A percentile compares a stretch with the other conserved stretches of the same genome.
Evolutionary conservation across 2,797 vertebrate genomes (phyloP).

Genomic region (Varecia variegata): DNA sequence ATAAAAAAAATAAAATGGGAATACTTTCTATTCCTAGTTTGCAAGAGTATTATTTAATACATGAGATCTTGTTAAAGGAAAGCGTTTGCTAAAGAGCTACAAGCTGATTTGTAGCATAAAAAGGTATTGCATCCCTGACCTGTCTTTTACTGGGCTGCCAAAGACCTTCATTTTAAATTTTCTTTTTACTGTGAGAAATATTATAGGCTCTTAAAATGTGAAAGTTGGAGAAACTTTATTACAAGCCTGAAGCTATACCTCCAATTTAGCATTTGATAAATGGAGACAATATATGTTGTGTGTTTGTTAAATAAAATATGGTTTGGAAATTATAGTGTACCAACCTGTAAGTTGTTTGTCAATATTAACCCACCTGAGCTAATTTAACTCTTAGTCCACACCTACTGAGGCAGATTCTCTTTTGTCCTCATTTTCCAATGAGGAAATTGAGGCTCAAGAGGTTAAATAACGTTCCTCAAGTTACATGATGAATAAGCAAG

Average conservation of each 20-base stretch:
- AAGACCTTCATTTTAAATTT: not conserved
- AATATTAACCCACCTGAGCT: not conserved
- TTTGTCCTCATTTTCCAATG: not conserved
- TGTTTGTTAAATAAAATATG: not conserved
- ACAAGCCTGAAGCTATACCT: not conserved
- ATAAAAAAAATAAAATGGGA: not conserved
- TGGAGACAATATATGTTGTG: not conserved
- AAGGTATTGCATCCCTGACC: no score
- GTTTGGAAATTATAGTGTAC: not conserved
- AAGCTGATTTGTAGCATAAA: not conserved
- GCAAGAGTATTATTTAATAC: not conserved
- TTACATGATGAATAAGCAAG: rapidly evolving
- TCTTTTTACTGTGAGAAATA: not conserved
- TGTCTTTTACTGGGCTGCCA: not conserved
- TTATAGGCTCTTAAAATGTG: not conserved
- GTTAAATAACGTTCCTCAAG: not conserved
- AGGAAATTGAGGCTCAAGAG: not conserved
- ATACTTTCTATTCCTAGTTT: not conserved
- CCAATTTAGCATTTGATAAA: not conserved
- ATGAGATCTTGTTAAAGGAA: not conserved
- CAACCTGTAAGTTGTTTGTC: not conserved
- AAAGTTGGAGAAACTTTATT: not conserved
- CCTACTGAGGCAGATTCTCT: not conserved
- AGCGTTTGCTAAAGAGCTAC: not conserved
- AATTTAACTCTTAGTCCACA: not conserved